phyloP scores from a whole-genome alignment of 2,113 vertebrate genomes.

The Castor canadensis region DNA sequence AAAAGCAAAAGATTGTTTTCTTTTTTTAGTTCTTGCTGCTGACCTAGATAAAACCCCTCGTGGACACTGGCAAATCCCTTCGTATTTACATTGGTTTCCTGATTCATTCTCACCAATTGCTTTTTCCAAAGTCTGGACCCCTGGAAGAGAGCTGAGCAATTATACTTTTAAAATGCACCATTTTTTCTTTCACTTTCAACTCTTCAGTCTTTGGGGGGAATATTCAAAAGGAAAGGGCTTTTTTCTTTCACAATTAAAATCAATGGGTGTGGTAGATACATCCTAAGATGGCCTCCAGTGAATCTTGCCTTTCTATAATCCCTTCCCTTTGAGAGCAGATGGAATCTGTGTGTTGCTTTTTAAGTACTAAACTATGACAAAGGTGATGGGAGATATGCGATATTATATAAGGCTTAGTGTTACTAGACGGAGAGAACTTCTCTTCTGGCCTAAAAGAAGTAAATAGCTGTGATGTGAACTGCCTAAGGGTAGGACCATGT shows the following conservation, averaged over 20 bases:
- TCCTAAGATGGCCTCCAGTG: neutral
- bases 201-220: neutral
- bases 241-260: neutral
- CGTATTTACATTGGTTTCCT: neutral
- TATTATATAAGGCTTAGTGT: neutral
- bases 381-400: neutral
- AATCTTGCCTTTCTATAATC: neutral
- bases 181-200: neutral
- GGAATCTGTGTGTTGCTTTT: neutral
- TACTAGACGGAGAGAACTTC: neutral
- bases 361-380: neutral
- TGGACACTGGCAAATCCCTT: neutral
- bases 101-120: neutral
- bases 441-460: neutral
- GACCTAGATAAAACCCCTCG: neutral
- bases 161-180: neutral
- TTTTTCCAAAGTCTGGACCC: neutral
- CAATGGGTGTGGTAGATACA: neutral
- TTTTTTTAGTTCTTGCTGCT: neutral
- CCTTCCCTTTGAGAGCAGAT: neutral
- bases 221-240: neutral
- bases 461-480: neutral
- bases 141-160: constrained; percentile 3
- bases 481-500: neutral
- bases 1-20: neutral